Percentiles rank a stretch among this genome's conserved stretches.
phyloP scores from a whole-genome alignment of 2,113 vertebrate species.

The Cervus canadensis region DNA sequence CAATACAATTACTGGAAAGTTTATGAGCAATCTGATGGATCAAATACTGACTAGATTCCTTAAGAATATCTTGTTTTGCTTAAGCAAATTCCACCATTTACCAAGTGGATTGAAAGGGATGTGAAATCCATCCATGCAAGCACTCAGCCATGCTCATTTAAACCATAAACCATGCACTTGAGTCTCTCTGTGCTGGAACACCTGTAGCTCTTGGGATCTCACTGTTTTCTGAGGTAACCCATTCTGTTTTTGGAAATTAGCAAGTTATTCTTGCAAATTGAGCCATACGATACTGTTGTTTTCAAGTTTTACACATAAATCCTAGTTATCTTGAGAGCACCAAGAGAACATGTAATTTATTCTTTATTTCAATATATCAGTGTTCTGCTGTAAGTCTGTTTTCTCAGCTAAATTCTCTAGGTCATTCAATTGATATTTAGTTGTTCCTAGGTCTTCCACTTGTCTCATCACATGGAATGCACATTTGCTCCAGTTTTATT shows the following conservation, averaged over 20 bases:
- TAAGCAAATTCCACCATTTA: background rate
- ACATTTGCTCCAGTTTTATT: background rate
- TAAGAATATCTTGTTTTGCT: conserved; percentile 2
- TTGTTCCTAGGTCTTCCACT: background rate
- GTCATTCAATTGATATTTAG: background rate
- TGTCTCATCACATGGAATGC: background rate
- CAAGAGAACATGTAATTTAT: background rate
- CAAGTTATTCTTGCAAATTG: background rate
- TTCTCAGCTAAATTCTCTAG: background rate
- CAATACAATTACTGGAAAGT: background rate
- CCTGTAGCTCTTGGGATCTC: background rate
- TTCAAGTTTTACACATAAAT: background rate
- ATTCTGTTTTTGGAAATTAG: background rate
- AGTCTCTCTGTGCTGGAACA: background rate
- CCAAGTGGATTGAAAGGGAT: background rate
- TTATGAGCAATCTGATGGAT: background rate
- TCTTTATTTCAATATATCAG: background rate
- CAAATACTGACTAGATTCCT: background rate
- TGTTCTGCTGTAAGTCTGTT: background rate
- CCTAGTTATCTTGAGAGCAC: background rate
- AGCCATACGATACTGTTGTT: background rate
- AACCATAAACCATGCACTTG: background rate
- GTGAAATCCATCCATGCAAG: background rate
- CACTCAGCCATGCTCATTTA: background rate
- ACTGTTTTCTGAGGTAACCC: background rate